Evolutionary conservation across 2,113 vertebrate genomes (phyloP), one percentile per base, ranked within the genome.

Genomic region (Agapornis roseicollis): DNA sequence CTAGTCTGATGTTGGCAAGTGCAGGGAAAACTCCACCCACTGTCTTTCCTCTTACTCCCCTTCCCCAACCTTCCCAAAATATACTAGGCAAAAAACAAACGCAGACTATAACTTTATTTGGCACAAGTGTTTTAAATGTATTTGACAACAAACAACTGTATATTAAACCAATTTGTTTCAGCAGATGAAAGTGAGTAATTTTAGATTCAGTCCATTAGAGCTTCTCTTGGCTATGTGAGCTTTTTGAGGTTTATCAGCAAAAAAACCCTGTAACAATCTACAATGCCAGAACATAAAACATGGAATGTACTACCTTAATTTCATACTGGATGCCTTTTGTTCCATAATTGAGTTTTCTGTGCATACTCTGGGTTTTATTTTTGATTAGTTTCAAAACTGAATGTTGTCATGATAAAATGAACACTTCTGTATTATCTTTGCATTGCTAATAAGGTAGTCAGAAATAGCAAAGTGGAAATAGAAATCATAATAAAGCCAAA

Each of bases 131-230:
- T 97, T 95, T 94, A 89, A 95, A 81, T 85, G 72, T 58, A 88
- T 88, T 73, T 95, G 88, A 96, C 85, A 96, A 90, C 79, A 86
- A 96, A 95, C 31, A 88, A 56, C n/a, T 90, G 91, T 55, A 76
- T 96, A 94, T 90, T 95, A 96, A 94, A 93, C 60, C 71, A 96
- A 85, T 93, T 96, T 97, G 92, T 92, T 94, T 96, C 89, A 95
- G 90, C 80, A 85, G 50, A 91, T 93, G 87, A 95, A 96, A 97
- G 93, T 50, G 81, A 94, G 79, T 69, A 94, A 92, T 92, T 96
- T 96, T 80, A 95, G 95, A 95, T 93, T 95, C 94, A 93, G 80
- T 87, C 88, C 79, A 88, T 95, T 85, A 93, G 92, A 96, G 74
- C 81, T 96, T 56, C 92, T 97, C 85, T 96, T 90, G 94, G 91